A percentile compares a stretch with the other conserved stretches of the same genome.
Evolutionary conservation across 2,797 vertebrate species (phyloP).

Genomic region (Microctenopoma steveboyesi): DNA sequence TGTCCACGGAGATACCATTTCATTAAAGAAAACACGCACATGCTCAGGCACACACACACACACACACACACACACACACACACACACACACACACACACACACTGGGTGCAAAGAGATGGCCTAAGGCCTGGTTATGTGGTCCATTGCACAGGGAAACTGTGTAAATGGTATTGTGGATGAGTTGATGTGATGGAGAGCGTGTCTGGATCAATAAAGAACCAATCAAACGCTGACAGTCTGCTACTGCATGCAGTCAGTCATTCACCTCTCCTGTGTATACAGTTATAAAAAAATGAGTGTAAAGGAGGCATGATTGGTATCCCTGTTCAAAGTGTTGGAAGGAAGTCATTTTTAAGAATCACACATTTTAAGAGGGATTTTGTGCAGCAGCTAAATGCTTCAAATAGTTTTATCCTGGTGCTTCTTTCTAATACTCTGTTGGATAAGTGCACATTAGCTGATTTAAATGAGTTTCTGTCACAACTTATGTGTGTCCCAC

Average conservation of each 20-base stretch:
- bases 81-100: constrained; percentile 19
- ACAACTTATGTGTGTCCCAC: constrained; percentile 30
- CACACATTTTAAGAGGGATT: constrained; percentile 4
- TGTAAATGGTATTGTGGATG: constrained; percentile 90
- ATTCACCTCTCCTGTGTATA: constrained; percentile 69
- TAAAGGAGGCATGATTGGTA: constrained; percentile 62
- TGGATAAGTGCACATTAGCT: not conserved
- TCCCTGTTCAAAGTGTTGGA: constrained; percentile 29
- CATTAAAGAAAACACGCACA: constrained; percentile 83
- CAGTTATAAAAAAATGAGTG: constrained; percentile 66
- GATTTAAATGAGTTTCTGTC: constrained; percentile 17
- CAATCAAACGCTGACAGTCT: constrained; percentile 84
- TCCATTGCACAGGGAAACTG: constrained; percentile 84
- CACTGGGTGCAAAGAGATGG: constrained; percentile 70
- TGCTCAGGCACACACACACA: constrained; percentile 2
- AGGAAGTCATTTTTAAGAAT: constrained; percentile 29
- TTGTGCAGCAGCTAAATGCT: not conserved
- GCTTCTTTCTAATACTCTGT: not conserved
- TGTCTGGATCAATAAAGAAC: constrained; percentile 87
- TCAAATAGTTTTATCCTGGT: not conserved
- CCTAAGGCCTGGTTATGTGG: constrained; percentile 83
- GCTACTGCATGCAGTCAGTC: constrained; percentile 84
- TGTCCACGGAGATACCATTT: constrained; percentile 86
- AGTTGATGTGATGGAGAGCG: constrained; percentile 88
- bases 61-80: constrained; percentile 10